Evolutionary conservation across 2,797 vertebrate species (phyloP).

Genomic region (Smutsia temminckii): DNA sequence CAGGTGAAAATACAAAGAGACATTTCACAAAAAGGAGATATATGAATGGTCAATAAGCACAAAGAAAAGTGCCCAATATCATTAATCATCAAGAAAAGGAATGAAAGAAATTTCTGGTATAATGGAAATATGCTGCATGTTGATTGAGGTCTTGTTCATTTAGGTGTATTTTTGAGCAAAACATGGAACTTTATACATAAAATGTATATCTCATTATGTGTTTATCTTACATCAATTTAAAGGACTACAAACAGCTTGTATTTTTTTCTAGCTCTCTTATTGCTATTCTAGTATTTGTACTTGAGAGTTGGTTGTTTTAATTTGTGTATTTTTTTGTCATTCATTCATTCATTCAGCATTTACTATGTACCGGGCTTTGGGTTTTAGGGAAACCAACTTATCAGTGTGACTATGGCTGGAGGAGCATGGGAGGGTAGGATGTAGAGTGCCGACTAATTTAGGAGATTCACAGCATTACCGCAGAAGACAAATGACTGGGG

Average conservation of each 20-base stretch:
- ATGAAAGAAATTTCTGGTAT: background rate
- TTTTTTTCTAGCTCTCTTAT: background rate
- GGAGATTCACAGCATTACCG: background rate
- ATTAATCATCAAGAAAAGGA: background rate
- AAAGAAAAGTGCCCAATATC: background rate
- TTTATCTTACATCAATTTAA: conserved; percentile 4
- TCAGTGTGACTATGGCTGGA: background rate
- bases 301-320: background rate
- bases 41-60: background rate
- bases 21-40: conserved; percentile 27
- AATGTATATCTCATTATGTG: background rate
- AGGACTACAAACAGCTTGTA: background rate
- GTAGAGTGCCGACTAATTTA: background rate
- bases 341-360: background rate
- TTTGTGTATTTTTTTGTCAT: background rate
- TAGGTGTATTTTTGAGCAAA: background rate
- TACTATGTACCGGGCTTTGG: background rate
- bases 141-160: background rate
- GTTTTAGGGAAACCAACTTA: background rate
- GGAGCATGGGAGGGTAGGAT: background rate
- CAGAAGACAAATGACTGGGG: background rate
- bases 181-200: background rate
- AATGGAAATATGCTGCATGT: background rate
- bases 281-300: background rate
- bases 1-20: background rate